Evolutionary conservation across 2,888 invertebrate genomes (phyloP), one percentile per base, ranked within the genome.

Genomic region (Ecliptopera silaceata): DNA sequence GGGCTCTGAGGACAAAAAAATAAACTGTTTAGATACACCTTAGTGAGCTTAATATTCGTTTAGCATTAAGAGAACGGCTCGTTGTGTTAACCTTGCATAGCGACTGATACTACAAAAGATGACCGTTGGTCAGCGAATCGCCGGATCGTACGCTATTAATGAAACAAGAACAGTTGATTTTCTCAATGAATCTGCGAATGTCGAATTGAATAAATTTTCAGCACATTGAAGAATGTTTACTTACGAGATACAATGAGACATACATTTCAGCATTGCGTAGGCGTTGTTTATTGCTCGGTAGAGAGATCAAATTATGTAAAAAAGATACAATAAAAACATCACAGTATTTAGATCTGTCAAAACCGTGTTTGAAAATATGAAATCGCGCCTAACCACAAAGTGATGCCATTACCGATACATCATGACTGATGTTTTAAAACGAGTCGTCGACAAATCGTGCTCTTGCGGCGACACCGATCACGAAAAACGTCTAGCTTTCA

Each of bases 1-100:
- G 95, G 95, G 86, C 94, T 94, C 95, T 95, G 88, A 5, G 38
- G 18, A 42, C 53, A 50, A 52, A n/a, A 55, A 42, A 4, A 10
- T n/a, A 34, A 8, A 13, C 22, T 18, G 26, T 18, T 56, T 12
- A 47, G 46, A 41, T 17, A 49, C 4, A 49, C n/a, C n/a, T n/a
- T n/a, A n/a, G n/a, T n/a, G n/a, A n/a, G n/a, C n/a, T n/a, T n/a
- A n/a, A n/a, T n/a, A n/a, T n/a, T n/a, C 26, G 10, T 4, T 2
- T 26, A 26, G 26, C 26, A 4, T 26, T 6, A 8, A 26, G 26
- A 22, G 26, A 6, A 26, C 0, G 10, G 2, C 26, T 20, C 3
- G 20, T 20, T 26, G 26, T 26, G 8, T 8, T 6, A 6, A 26
- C 6, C 26, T 8, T 26, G 6, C 6, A 26, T 5, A 26, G 26